Conservation (phyloP, 2,113 vertebrate species). For the Pachyramphus minor region DNA sequence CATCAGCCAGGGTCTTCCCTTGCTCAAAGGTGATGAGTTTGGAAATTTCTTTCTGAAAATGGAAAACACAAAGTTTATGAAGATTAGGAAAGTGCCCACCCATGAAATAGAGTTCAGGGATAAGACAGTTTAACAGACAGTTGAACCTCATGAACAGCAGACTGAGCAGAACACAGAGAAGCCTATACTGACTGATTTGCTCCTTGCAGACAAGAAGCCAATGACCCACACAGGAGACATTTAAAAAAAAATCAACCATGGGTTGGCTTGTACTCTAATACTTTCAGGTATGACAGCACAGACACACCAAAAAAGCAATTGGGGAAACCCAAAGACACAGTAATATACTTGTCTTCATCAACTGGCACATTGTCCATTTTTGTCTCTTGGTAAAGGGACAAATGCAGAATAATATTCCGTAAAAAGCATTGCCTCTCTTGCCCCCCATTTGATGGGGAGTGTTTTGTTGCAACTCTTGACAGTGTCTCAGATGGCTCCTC, state of each 20-base stretch:
- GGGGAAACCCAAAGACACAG: background rate
- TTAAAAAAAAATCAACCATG: background rate
- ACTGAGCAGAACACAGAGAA: background rate
- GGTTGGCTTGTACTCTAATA: background rate
- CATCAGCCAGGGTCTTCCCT: conserved; percentile 95
- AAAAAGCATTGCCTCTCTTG: background rate
- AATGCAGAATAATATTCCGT: background rate
- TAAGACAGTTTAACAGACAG: background rate
- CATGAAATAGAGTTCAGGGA: background rate
- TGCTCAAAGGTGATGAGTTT: conserved; percentile 91
- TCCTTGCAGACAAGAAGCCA: background rate
- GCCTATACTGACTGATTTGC: background rate
- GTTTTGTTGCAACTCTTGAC: background rate
- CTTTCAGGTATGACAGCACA: background rate
- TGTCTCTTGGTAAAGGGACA: background rate
- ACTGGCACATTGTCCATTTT: background rate
- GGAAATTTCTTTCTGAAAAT: conserved; percentile 92
- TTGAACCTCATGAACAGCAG: background rate
- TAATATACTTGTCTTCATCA: background rate
- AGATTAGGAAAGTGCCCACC: background rate
- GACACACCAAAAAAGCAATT: background rate
- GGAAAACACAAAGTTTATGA: conserved; percentile 19
- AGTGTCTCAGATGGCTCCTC: background rate
- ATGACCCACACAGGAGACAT: background rate
- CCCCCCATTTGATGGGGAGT: background rate